Percentiles rank a stretch among this genome's conserved stretches.
Conservation (phyloP, 2,113 vertebrate genomes). For the Raja brachyura region DNA sequence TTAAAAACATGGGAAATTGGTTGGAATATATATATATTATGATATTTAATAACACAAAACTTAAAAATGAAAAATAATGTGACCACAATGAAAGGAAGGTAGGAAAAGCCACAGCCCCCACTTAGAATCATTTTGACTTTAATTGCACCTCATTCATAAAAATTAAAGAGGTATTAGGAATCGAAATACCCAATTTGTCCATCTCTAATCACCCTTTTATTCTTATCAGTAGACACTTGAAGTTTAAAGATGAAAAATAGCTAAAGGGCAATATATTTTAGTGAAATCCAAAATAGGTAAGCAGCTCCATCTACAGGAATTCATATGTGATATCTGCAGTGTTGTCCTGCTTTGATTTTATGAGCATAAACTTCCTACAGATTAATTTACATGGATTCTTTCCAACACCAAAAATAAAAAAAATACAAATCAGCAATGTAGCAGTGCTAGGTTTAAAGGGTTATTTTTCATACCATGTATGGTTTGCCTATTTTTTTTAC, state of each 20-base stretch:
- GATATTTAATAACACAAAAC: not conserved
- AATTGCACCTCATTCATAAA: not conserved
- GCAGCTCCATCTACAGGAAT: constrained; percentile 34
- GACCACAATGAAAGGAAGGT: too few relatives aligned
- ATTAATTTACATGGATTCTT: not conserved
- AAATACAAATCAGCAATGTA: not conserved
- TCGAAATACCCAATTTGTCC: not conserved
- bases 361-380: not conserved
- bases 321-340: not conserved
- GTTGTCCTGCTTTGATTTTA: not conserved
- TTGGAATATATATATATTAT: not conserved
- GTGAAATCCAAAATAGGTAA: not conserved
- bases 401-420: not conserved
- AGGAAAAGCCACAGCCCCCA: not conserved
- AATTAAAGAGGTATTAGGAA: not conserved
- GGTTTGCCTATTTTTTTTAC: not conserved
- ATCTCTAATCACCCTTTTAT: not conserved
- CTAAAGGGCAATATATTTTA: not conserved
- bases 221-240: not conserved
- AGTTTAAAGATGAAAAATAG: not conserved
- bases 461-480: not conserved
- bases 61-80: not conserved
- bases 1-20: not conserved
- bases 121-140: not conserved
- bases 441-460: not conserved